phyloP scores from a whole-genome alignment of 2,888 invertebrate genomes.

The Torymus tubicola region DNA sequence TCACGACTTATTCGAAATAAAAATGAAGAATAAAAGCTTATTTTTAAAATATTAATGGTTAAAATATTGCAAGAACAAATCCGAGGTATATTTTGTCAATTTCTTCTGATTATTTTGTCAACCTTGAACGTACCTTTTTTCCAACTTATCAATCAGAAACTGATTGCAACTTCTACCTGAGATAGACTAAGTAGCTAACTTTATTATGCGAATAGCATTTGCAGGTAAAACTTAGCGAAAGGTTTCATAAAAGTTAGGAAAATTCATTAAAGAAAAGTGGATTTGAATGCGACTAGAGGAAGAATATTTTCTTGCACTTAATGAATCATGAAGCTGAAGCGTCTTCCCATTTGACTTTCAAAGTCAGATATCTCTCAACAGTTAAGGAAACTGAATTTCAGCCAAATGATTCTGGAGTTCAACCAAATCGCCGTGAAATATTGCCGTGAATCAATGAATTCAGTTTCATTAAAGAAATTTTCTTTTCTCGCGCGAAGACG shows the following conservation, averaged over 20 bases:
- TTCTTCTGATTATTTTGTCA: too few species aligned
- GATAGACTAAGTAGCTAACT: too few species aligned
- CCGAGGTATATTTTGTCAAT: too few species aligned
- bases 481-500: too few species aligned
- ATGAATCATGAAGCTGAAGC: constrained; percentile 25
- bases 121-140: too few species aligned
- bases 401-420: constrained; percentile 10
- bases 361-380: constrained; percentile 21
- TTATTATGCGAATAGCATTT: too few species aligned
- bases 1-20: too few species aligned
- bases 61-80: too few species aligned
- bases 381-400: constrained; percentile 20
- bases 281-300: background rate
- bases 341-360: constrained; percentile 30
- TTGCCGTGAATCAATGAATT: constrained; percentile 4
- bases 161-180: too few species aligned
- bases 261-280: constrained; percentile 19
- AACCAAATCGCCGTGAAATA: constrained; percentile 2
- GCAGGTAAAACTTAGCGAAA: background rate
- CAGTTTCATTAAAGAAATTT: constrained; percentile 6
- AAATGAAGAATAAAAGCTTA: too few species aligned
- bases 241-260: constrained; percentile 9
- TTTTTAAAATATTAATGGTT: too few species aligned
- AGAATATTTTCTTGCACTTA: constrained; percentile 28
- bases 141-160: too few species aligned